Percentiles rank a stretch among this genome's conserved stretches.
Evolutionary conservation across 2,888 invertebrate genomes (phyloP).

Genomic region (Tupiocoris notatus): DNA sequence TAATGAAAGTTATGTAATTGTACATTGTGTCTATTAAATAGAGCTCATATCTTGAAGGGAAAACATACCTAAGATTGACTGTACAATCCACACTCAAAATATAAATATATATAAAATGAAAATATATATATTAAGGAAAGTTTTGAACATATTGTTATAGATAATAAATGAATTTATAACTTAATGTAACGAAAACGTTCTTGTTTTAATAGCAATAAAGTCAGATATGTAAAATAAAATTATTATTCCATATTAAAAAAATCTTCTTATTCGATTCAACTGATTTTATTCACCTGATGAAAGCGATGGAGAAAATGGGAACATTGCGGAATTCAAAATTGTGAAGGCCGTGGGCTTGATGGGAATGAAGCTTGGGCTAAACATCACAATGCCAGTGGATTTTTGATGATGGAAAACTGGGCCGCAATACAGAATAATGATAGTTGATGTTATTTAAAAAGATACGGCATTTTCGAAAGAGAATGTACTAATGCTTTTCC

Average conservation of each 20-base stretch:
- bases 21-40: conserved; percentile 44
- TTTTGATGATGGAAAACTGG: too few species aligned
- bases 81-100: conserved; percentile 47
- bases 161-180: conserved; percentile 47
- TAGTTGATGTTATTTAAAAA: too few species aligned
- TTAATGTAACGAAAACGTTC: conserved; percentile 47
- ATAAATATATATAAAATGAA: conserved; percentile 35
- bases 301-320: too few species aligned
- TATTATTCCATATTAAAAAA: conserved; percentile 40
- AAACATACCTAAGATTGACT: conserved; percentile 45
- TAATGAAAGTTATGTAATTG: conserved; percentile 37
- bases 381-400: too few species aligned
- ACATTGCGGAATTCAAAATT: too few species aligned
- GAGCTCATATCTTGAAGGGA: conserved; percentile 47
- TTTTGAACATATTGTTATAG: conserved; percentile 48
- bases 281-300: too few species aligned
- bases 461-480: too few species aligned
- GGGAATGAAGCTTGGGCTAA: too few species aligned
- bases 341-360: too few species aligned
- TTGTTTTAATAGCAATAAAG: conserved; percentile 48
- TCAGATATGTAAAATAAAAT: conserved; percentile 41
- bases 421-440: too few species aligned
- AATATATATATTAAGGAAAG: conserved; percentile 43
- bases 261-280: conserved; percentile 30
- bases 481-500: too few species aligned